A percentile compares a stretch with the other conserved stretches of the same genome.
Evolutionary conservation across 64 coral and sea anemone genomes (phyloP).

Genomic region (Montipora cactus): DNA sequence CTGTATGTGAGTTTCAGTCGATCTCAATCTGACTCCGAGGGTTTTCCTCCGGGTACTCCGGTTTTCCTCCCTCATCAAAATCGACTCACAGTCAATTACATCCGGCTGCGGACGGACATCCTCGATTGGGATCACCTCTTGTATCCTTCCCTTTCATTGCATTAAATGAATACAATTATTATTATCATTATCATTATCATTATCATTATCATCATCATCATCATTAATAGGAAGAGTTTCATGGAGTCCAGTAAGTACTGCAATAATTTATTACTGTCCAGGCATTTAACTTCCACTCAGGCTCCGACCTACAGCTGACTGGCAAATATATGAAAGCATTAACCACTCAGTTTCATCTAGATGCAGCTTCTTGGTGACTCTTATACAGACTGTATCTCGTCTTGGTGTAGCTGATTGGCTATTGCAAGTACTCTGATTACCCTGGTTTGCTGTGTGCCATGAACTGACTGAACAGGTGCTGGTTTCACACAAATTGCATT

Average conservation of each 20-base stretch:
- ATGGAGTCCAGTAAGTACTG: not conserved
- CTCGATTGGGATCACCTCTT: too few relatives aligned
- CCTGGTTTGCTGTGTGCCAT: conserved; percentile 34
- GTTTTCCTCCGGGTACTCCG: too few relatives aligned
- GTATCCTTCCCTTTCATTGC: too few relatives aligned
- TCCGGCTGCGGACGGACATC: too few relatives aligned
- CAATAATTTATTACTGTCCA: conserved; percentile 25
- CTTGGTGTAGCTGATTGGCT: not conserved
- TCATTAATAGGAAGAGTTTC: not conserved
- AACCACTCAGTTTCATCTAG: conserved; percentile 12
- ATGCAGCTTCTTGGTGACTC: conserved; percentile 5
- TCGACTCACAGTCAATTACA: too few relatives aligned
- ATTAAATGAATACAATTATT: too few relatives aligned
- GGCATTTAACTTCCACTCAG: conserved; percentile 25
- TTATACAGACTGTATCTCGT: not conserved
- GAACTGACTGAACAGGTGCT: not conserved
- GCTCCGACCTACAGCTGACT: not conserved
- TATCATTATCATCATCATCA: too few relatives aligned
- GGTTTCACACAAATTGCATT: not conserved
- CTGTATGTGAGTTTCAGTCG: too few relatives aligned
- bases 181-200: too few relatives aligned
- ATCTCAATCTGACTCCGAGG: too few relatives aligned
- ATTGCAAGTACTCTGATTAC: not conserved
- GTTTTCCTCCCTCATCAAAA: too few relatives aligned
- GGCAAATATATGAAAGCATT: not conserved